Evolutionary conservation across 2,888 invertebrate species (phyloP).

Genomic region (Athrips mouffetella): DNA sequence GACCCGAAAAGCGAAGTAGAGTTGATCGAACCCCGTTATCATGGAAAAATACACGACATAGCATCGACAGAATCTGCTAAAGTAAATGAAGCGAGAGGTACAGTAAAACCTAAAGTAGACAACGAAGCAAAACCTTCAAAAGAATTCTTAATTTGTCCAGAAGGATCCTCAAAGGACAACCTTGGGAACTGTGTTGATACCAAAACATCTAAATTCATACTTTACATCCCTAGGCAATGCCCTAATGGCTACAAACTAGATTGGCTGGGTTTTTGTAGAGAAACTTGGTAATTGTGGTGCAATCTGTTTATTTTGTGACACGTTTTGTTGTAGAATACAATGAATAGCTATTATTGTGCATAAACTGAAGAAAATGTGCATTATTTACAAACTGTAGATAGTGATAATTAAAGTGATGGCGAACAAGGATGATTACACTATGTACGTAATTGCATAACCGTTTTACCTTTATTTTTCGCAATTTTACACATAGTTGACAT

Average conservation of each 20-base stretch:
- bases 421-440: neutral
- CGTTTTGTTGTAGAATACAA: neutral
- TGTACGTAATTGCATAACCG: too few species aligned
- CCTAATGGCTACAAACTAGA: slow-evolving; percentile 56
- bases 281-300: slow-evolving; percentile 21
- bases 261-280: slow-evolving; percentile 52
- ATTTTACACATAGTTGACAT: too few species aligned
- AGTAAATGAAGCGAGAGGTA: neutral
- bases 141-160: slow-evolving; percentile 34
- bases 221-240: slow-evolving; percentile 57
- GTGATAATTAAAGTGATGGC: neutral
- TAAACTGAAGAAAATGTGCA: too few species aligned
- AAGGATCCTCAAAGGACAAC: slow-evolving; percentile 39
- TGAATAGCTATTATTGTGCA: too few species aligned
- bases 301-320: too few species aligned
- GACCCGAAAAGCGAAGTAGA: slow-evolving; percentile 57
- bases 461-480: too few species aligned
- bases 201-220: slow-evolving; percentile 44
- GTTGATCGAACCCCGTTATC: slow-evolving; percentile 52
- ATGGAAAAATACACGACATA: slow-evolving; percentile 33
- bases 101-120: slow-evolving; percentile 16
- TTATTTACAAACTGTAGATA: too few species aligned
- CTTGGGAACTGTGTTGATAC: slow-evolving; percentile 41
- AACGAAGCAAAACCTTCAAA: neutral
- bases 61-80: neutral